Base-by-base conservation (phyloP, 2,888 invertebrate genomes). In the Omphaloscelis lunosa region DNA sequence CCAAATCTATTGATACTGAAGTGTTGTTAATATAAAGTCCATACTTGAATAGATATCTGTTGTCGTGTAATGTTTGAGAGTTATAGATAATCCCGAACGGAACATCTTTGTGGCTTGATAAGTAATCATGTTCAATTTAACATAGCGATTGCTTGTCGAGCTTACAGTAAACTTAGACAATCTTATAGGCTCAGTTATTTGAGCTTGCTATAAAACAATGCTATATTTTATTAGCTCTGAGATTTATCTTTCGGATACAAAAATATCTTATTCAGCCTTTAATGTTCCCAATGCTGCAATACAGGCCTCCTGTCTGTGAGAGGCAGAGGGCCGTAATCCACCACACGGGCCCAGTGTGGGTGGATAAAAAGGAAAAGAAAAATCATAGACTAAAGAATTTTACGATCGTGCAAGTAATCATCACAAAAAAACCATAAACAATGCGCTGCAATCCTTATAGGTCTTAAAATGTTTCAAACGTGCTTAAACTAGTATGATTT, bases 21-120 rank as follows among this genome's bases (percentile, higher is more conserved):
- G 17, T 75, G 66, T 81, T 83, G 59, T 68, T 72, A 11, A 51
- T 61, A 51, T 71, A 70, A 58, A 72, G 53, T 59, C 53, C 48
- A 75, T 83, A 79, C 65, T 83, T 79, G 27, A 39, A 51, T 79
- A 81, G 63, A 72, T 41, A 59, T 62, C 61, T 51, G 12, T 77
- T 68, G 45, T 77, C 27, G 34, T 69, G 45, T 77, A 72, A 63
- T 51, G 51, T 62, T 62, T 71, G 56, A 75, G 48, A 68, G 58
- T 67, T 76, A 39, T 56, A 62, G n/a, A 58, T 80, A 83, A 84
- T 80, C 81, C 66, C 86, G 87, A 71, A 87, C 82, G 86, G 89
- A 82, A 86, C 84, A 82, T 76, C 27, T 23, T n/a, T 62, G 45
- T 27, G 45, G 84, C 69, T 89, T 79, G 79, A 61, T 79, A 76